phyloP scores from a whole-genome alignment of 2,888 invertebrate species.

The Capitulum mitella region DNA sequence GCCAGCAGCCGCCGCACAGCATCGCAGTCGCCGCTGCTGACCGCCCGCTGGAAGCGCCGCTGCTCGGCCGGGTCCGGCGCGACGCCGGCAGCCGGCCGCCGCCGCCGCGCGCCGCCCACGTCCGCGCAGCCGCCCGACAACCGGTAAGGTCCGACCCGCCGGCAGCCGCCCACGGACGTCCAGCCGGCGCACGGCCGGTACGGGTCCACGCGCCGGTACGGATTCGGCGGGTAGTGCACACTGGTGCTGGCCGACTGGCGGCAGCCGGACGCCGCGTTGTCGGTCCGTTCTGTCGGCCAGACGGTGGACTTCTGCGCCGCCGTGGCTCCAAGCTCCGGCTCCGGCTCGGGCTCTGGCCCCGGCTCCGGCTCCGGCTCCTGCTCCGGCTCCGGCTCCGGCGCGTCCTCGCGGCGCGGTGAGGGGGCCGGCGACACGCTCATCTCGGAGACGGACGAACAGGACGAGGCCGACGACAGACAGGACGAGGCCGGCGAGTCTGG shows the following conservation, averaged over 20 bases:
- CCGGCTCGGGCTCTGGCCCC: not conserved
- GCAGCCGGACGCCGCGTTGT: not conserved
- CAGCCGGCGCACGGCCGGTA: conserved; percentile 38
- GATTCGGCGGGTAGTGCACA: conserved; percentile 16
- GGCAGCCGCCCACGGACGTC: conserved; percentile 42
- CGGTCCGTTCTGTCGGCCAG: not conserved
- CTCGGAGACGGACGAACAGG: conserved; percentile 14
- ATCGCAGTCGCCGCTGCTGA: not conserved
- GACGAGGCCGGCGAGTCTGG: conserved; percentile 14
- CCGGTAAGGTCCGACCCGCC: conserved; percentile 38
- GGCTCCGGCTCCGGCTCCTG: not conserved
- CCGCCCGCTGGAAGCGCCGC: not conserved
- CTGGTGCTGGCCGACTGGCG: not conserved
- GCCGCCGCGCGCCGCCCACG: conserved; percentile 43
- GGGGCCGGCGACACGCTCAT: conserved; percentile 21
- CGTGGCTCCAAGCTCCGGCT: not conserved
- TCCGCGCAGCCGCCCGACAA: not conserved
- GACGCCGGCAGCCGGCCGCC: conserved; percentile 39
- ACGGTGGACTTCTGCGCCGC: not conserved
- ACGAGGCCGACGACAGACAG: conserved; percentile 5
- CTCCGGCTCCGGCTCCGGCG: not conserved
- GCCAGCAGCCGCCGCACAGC: not conserved
- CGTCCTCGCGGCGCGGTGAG: not conserved
- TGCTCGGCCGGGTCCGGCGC: conserved; percentile 38
- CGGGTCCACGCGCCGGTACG: conserved; percentile 6